These are phyloP conservation scores for Cephonodes hylas DNA, from an alignment of 2,888 invertebrate genomes.

Conservation along the genomic window DNA sequence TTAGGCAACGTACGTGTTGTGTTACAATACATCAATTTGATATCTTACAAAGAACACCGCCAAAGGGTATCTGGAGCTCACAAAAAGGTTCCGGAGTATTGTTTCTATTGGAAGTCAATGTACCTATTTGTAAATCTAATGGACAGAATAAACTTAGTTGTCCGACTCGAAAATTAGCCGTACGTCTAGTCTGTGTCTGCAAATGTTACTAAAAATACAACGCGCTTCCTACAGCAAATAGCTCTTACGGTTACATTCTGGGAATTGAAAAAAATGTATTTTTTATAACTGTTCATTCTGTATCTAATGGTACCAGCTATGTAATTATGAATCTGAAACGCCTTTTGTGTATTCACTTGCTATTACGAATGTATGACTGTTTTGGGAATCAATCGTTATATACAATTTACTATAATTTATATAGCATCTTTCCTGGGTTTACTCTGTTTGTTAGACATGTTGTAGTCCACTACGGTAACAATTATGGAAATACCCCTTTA, in stretches of 20 bases:
- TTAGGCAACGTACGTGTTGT: neutral
- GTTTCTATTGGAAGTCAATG: slow-evolving; percentile 20
- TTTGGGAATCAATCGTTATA: neutral
- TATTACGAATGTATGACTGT: neutral
- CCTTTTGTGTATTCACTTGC: no score
- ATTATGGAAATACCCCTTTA: neutral
- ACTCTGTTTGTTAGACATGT: no score
- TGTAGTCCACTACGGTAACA: no score
- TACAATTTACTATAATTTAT: no score
- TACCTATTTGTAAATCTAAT: slow-evolving; percentile 5
- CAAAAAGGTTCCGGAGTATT: neutral
- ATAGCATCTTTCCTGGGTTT: no score
- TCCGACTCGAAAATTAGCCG: slow-evolving; percentile 7
- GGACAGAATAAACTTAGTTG: slow-evolving; percentile 2
- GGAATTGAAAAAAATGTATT: neutral
- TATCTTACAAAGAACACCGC: neutral
- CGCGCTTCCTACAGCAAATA: slow-evolving; percentile 4
- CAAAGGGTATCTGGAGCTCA: neutral
- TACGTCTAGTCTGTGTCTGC: slow-evolving; percentile 40
- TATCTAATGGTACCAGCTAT: neutral
- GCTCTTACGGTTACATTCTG: neutral
- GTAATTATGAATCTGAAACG: neutral
- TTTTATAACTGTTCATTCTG: neutral
- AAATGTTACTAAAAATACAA: slow-evolving; percentile 41
- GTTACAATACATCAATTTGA: slow-evolving; percentile 5